Evolutionary conservation across 2,797 vertebrate genomes (phyloP).

Genomic region (Etheostoma perlongum): DNA sequence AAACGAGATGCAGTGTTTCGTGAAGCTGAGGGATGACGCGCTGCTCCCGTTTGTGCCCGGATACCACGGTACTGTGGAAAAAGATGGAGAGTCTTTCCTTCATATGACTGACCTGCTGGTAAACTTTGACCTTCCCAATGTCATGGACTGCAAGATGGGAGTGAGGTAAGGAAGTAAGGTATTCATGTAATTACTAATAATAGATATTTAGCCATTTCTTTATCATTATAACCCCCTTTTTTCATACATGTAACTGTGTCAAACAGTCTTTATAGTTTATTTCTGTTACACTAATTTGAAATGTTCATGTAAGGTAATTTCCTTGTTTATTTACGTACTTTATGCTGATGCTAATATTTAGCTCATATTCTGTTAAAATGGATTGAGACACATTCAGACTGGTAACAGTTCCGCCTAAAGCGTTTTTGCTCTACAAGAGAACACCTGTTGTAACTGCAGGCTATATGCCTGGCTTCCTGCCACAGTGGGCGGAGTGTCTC

Average conservation of each 20-base stretch:
- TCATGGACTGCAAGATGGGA: constrained; percentile 99
- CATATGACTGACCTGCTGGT: constrained; percentile 94
- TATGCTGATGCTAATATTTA: background rate
- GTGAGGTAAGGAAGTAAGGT: constrained; percentile 86
- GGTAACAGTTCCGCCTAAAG: constrained; percentile 24
- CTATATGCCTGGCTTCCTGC: constrained; percentile 81
- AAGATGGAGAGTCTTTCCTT: constrained; percentile 93
- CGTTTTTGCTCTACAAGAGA: constrained; percentile 63
- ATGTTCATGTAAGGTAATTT: background rate
- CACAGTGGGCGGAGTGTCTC: constrained; percentile 59
- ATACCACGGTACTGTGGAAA: constrained; percentile 93
- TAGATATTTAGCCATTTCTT: background rate
- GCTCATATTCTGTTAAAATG: background rate
- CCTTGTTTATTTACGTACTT: background rate
- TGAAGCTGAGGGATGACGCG: constrained; percentile 87
- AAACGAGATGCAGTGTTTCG: constrained; percentile 94
- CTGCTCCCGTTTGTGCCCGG: constrained; percentile 89
- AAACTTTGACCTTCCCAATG: constrained; percentile 92
- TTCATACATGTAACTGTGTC: background rate
- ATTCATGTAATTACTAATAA: background rate
- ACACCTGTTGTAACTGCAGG: constrained; percentile 81
- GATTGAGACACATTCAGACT: constrained; percentile 15
- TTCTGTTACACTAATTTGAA: background rate
- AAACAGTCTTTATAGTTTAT: background rate
- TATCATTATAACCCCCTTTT: background rate